A percentile compares a stretch with the other conserved stretches of the same genome.
These are phyloP conservation scores for Copidosoma floridanum DNA, from an alignment of 1,140 invertebrate genomes.

Conservation along the genomic window DNA sequence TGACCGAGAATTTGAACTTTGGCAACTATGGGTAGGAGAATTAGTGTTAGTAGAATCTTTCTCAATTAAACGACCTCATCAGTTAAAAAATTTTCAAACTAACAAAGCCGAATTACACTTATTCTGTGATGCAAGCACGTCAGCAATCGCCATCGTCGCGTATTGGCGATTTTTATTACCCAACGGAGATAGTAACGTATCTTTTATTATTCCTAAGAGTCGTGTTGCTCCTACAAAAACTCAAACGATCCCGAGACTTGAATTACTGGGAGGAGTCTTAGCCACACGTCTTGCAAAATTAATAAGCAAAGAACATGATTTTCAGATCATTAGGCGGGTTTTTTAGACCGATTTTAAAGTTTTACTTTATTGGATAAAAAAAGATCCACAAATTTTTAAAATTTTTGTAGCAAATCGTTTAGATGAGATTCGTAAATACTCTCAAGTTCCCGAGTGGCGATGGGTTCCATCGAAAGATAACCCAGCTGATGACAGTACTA, in stretches of 20 bases:
- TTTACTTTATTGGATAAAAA: too few species aligned
- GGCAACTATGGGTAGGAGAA: neutral
- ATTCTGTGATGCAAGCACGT: slow-evolving; percentile 41
- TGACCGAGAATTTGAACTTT: neutral
- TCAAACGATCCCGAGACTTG: neutral
- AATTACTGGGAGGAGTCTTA: too few species aligned
- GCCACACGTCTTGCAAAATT: too few species aligned
- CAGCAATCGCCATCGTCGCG: slow-evolving; percentile 33
- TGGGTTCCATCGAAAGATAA: too few species aligned
- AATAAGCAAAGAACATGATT: too few species aligned
- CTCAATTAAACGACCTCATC: neutral
- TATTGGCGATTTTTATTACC: slow-evolving; percentile 30
- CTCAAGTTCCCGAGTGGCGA: too few species aligned
- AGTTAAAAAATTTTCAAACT: neutral
- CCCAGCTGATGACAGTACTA: too few species aligned
- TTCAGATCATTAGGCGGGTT: too few species aligned
- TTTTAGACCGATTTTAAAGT: too few species aligned
- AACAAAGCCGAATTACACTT: slow-evolving; percentile 30
- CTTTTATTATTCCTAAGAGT: neutral
- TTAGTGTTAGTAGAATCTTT: neutral
- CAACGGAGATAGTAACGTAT: neutral
- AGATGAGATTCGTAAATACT: too few species aligned
- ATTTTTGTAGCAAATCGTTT: too few species aligned
- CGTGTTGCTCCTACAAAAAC: neutral
- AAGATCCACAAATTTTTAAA: too few species aligned